phyloP scores from a whole-genome alignment of 2,888 invertebrate genomes.

The Thysanoteuthis rhombus region DNA sequence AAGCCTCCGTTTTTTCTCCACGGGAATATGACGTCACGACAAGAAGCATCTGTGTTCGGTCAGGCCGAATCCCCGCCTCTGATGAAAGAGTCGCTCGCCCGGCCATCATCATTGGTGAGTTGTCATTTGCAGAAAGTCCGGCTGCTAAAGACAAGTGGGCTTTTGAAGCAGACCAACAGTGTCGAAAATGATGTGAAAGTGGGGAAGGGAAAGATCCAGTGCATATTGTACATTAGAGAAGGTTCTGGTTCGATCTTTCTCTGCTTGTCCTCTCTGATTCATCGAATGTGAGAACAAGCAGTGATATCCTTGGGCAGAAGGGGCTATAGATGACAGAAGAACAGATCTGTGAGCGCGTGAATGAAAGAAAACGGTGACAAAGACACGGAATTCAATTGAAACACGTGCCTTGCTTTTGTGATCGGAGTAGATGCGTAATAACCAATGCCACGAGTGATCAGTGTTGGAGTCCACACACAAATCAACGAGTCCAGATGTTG shows the following conservation, averaged over 20 bases:
- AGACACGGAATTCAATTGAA: no score
- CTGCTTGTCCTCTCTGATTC: neutral
- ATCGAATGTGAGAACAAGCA: neutral
- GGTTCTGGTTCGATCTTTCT: neutral
- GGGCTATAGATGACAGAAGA: no score
- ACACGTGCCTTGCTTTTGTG: no score
- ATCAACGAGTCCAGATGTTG: no score
- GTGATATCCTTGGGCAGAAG: neutral
- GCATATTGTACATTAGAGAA: neutral
- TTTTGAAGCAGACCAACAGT: neutral
- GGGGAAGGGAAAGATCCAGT: neutral
- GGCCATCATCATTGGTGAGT: neutral
- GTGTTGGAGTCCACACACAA: no score
- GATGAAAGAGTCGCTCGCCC: neutral
- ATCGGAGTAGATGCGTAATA: no score
- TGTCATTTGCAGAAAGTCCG: neutral
- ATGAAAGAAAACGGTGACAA: no score
- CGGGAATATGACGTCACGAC: neutral
- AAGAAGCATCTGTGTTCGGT: neutral
- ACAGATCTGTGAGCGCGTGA: no score
- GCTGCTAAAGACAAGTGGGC: neutral
- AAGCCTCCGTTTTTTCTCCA: neutral
- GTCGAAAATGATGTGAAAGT: neutral
- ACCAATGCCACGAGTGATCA: no score
- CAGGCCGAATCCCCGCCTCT: neutral